Base-by-base conservation (phyloP, 2,888 invertebrate species). In the Hypomecis atomaria region DNA sequence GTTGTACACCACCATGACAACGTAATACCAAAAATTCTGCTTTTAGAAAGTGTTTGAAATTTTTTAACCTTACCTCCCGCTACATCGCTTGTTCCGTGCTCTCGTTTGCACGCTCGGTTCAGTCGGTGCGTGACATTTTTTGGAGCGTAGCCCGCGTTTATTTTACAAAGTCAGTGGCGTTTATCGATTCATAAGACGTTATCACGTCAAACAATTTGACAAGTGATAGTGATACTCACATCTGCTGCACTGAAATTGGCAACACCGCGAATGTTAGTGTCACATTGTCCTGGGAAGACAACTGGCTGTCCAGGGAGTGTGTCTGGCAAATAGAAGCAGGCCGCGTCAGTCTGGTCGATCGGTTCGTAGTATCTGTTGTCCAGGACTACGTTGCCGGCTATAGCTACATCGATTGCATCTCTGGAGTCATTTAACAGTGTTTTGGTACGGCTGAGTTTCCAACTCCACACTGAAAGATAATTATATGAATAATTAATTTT, bases 371-470 rank as follows among this genome's bases (percentile, higher is more conserved):
- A 87, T 5, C 71, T 72, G 33, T 83, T 73, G 48, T 83, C 74
- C 0, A 89, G 73, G 0, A 87, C 86, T n/a, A 78, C 72, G 8
- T 84, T 74, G 5, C 57, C 63, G 2, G 73, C 61, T 0, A 87
- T 78, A 0, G 78, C 75, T 7, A 56, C 67, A 54, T 83, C 74
- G 13, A 88, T 88, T 0, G 72, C 75, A 2, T 52, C 52, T 6
- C 61, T 66, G 0, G 82, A 79, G 0, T 57, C 45, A 5, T 62
- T 4, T 0, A 78, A 68, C 7, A 87, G 71, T 34, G 69, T 60
- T 40, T 74, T 81, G 0, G 80, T 74, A 23, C 85, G 81, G 63
- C 89, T 88, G 0, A 90, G 71, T 67, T 89, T 89, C 90, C 90
- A 90, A 58, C 88, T 87, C 71, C 74, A 75, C 0, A 84, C 83